These are phyloP conservation scores for Laupala kohalensis DNA, from an alignment of 1,140 invertebrate genomes.

Conservation along the genomic window DNA sequence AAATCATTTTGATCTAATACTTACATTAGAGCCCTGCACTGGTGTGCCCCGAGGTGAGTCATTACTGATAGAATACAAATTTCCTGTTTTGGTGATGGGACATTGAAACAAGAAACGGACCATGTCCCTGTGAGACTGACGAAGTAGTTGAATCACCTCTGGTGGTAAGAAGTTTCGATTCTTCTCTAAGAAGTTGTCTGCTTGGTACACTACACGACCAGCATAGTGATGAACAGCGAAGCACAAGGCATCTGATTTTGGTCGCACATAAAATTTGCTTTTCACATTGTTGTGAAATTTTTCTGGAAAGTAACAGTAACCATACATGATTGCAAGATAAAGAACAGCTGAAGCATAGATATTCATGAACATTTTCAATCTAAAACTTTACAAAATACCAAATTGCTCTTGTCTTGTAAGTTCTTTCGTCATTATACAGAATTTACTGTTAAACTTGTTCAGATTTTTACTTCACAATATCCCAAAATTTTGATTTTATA, in stretches of 20 bases:
- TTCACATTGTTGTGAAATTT: slow-evolving; percentile 73
- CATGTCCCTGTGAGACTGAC: slow-evolving; percentile 55
- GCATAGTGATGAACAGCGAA: slow-evolving; percentile 66
- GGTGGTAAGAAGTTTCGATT: slow-evolving; percentile 70
- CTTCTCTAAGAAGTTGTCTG: slow-evolving; percentile 65
- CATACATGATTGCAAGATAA: not conserved
- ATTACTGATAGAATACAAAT: slow-evolving; percentile 34
- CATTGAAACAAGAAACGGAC: slow-evolving; percentile 67
- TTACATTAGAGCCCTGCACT: slow-evolving; percentile 6
- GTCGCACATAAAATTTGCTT: slow-evolving; percentile 58
- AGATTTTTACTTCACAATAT: not conserved
- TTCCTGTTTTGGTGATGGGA: slow-evolving; percentile 68
- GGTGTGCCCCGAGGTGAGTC: slow-evolving; percentile 14
- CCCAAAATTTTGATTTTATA: not conserved
- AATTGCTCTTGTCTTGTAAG: no score
- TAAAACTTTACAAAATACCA: no score
- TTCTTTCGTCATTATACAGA: not conserved
- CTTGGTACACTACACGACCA: slow-evolving; percentile 64
- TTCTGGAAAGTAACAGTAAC: slow-evolving; percentile 37
- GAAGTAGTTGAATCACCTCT: slow-evolving; percentile 63
- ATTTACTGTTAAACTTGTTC: not conserved
- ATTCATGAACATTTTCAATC: not conserved
- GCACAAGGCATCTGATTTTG: slow-evolving; percentile 58
- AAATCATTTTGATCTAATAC: no score
- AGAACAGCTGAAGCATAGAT: not conserved